Evolutionary conservation across 2,113 vertebrate genomes (phyloP).

Genomic region (Amphiprion ocellaris): DNA sequence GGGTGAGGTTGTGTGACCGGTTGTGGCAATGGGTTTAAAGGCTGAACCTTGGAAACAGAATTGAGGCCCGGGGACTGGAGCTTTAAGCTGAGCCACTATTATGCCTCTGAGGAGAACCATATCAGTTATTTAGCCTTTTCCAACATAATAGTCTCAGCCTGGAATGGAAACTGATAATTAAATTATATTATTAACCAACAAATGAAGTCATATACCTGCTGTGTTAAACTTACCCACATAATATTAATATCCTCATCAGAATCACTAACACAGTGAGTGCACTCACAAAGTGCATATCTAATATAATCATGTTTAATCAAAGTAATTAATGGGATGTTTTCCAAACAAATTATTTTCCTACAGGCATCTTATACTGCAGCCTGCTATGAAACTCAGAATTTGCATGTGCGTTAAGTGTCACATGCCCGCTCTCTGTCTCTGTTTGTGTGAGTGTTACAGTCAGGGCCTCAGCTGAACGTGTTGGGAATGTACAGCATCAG

Average conservation of each 20-base stretch:
- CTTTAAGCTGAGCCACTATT: not conserved
- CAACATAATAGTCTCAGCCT: not conserved
- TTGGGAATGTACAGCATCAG: slow-evolving; percentile 56
- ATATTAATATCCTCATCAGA: slow-evolving; percentile 14
- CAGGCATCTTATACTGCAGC: slow-evolving; percentile 2
- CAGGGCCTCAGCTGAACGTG: slow-evolving; percentile 51
- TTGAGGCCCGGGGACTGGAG: not conserved
- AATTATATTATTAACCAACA: not conserved
- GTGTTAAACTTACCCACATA: slow-evolving; percentile 1
- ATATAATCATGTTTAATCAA: slow-evolving; percentile 10
- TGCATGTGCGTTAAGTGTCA: slow-evolving; percentile 45
- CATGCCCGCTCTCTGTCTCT: slow-evolving; percentile 24
- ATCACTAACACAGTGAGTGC: not conserved
- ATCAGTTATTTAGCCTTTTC: slow-evolving; percentile 9
- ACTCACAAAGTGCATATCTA: not conserved
- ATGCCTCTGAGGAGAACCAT: slow-evolving; percentile 1
- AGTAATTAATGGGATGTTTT: slow-evolving; percentile 2
- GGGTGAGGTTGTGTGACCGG: not conserved
- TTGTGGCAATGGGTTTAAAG: slow-evolving; percentile 23
- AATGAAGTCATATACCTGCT: not conserved
- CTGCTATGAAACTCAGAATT: slow-evolving; percentile 14
- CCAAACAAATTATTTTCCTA: slow-evolving; percentile 3
- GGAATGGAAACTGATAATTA: slow-evolving; percentile 15
- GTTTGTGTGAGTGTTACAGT: slow-evolving; percentile 50
- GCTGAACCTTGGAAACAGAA: slow-evolving; percentile 17